Conservation (phyloP, 1,140 invertebrate genomes). For the Listronotus bonariensis region DNA sequence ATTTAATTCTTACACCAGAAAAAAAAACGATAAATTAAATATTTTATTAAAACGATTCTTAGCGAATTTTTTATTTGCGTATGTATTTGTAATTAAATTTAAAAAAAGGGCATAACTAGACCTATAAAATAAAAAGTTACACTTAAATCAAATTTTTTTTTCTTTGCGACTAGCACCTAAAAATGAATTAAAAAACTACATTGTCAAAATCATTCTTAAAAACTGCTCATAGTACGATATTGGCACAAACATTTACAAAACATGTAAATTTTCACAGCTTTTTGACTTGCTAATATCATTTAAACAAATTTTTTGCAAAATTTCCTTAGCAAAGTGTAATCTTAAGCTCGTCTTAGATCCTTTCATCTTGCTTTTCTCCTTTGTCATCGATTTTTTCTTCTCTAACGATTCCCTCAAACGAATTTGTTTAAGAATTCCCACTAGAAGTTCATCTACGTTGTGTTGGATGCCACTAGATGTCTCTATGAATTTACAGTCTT, state of each 20-base stretch:
- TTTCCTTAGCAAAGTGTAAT: slow-evolving; percentile 74
- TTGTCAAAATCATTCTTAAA: too few species aligned
- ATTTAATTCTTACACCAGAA: too few species aligned
- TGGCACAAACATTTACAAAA: slow-evolving; percentile 64
- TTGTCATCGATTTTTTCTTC: slow-evolving; percentile 56
- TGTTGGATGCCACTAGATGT: slow-evolving; percentile 89
- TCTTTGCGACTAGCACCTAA: too few species aligned
- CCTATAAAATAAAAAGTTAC: too few species aligned
- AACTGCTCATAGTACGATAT: too few species aligned
- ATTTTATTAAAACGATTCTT: too few species aligned
- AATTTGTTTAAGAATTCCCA: slow-evolving; percentile 85
- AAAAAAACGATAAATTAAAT: too few species aligned
- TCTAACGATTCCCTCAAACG: slow-evolving; percentile 74
- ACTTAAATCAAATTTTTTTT: too few species aligned
- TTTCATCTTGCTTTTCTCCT: slow-evolving; percentile 60
- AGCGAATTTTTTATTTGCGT: too few species aligned
- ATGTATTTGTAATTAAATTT: too few species aligned
- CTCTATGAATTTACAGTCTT: slow-evolving; percentile 91
- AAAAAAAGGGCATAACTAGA: too few species aligned
- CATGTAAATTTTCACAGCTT: slow-evolving; percentile 89
- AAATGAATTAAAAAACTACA: too few species aligned
- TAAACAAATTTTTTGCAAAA: slow-evolving; percentile 84
- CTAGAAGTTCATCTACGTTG: slow-evolving; percentile 88
- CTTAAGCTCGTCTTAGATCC: slow-evolving; percentile 72
- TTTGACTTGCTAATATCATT: slow-evolving; percentile 86